phyloP scores from a whole-genome alignment of 1,140 invertebrate genomes.

The Zaprionus capensis region DNA sequence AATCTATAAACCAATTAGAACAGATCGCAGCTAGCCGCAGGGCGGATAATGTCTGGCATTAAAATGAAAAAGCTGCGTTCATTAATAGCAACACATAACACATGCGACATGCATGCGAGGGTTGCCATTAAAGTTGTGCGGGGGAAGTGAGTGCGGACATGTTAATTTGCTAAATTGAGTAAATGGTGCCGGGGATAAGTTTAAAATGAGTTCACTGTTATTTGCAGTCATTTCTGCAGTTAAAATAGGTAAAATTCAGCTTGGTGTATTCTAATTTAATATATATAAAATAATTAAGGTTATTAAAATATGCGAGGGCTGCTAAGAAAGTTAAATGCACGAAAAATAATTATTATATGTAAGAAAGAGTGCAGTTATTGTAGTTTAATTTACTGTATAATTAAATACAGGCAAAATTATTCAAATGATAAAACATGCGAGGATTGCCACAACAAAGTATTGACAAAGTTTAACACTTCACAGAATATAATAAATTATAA shows the following conservation, averaged over 20 bases:
- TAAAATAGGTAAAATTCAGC: too few species aligned
- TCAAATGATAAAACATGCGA: background rate
- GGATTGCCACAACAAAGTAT: background rate
- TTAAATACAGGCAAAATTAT: background rate
- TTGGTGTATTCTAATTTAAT: too few species aligned
- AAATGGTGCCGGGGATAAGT: too few species aligned
- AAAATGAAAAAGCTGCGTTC: constrained; percentile 55
- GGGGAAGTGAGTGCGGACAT: background rate
- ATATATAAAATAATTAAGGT: too few species aligned
- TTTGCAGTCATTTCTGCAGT: too few species aligned
- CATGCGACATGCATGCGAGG: constrained; percentile 26
- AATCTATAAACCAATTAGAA: constrained; percentile 79
- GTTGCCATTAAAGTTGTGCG: background rate
- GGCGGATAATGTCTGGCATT: constrained; percentile 47
- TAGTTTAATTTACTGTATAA: background rate
- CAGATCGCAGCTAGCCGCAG: constrained; percentile 49
- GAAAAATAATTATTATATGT: background rate
- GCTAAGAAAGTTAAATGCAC: too few species aligned
- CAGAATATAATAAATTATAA: too few species aligned
- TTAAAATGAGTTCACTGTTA: background rate
- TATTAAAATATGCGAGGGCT: too few species aligned
- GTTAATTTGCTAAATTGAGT: too few species aligned
- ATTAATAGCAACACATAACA: constrained; percentile 32
- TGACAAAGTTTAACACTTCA: background rate
- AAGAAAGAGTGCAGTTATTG: background rate